Base-by-base conservation (phyloP, 2,113 vertebrate genomes). In the Canis aureus region DNA sequence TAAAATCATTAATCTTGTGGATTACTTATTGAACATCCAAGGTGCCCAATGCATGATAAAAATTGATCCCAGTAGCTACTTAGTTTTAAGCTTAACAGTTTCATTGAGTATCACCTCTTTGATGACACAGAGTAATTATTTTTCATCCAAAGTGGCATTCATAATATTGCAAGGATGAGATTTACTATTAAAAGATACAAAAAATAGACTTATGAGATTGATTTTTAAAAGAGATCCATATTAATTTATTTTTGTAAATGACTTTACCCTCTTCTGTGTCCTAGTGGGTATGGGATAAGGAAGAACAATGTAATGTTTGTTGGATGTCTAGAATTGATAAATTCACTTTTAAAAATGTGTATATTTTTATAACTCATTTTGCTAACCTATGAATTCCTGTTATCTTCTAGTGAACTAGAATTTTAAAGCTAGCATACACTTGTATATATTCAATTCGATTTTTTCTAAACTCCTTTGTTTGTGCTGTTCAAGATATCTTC, bases 1-100 rank as follows among this genome's bases (percentile, higher is more conserved):
- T 97, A 95, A 98, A 95, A 35, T 96, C 94, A 96, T 98, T 98
- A 93, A 98, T 98, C 98, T 98, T 98, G 27, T 91, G 97, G 98
- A 98, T 98, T 94, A 97, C 73, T 96, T 98, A 98, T 95, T 98
- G 98, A 98, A 79, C 89, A 97, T 76, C 62, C 78, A 94, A 94
- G 90, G 55, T 95, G 76, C 6, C 0, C 85, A 87, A 29, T 2
- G 3, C 74, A 71, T 78, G 78, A 94, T 85, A 95, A 98, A 98
- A 98, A 98, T 98, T 96, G 95, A 98, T 98, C 90, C 84, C 74
- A 92, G 60, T 51, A 93, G 80, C 83, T 95, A 93, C 53, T 96
- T 12, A 81, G 71, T 83, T 96, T 95, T 82, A 79, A 93, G 91
- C 76, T 97, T 97, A 96, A 92, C 81, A 96, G 81, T 90, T 57